Evolutionary conservation across 2,113 vertebrate genomes (phyloP), one percentile per base, ranked within the genome.

Genomic region (Scortum barcoo): DNA sequence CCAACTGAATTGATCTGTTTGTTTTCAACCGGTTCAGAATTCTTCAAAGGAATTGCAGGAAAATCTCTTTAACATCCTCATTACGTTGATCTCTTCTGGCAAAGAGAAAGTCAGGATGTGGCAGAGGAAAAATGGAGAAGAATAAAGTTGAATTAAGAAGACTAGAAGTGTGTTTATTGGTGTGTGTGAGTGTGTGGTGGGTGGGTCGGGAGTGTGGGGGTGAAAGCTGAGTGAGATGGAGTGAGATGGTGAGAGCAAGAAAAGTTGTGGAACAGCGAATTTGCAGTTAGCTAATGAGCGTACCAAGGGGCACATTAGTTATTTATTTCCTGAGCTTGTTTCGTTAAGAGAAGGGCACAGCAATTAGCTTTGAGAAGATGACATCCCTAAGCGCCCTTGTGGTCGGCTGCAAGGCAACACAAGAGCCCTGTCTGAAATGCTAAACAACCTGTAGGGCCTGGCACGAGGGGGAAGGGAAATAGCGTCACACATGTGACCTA

Each of bases 361-460:
- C 91, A 94, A 94, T 94, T 94, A 94, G 91, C 93, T 91, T 78
- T 85, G 90, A 92, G 93, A 83, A 92, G 91, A 84, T 89, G 91
- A 92, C 90, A 90, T 92, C 93, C 86, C 87, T 60, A 74, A 90
- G 88, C 70, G 57, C 73, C 92, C 86, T 81, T 76, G 89, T 86
- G 86, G 87, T 84, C 40, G 46, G 85, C 75, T 76, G 81, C 65
- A 72, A 84, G 79, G 90, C 82, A 89, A 85, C 88, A 87, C 67
- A 28, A 80, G 89, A 86, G 89, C 68, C 80, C 83, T 79, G 85
- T 91, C 83, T 86, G 83, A 89, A 87, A 92, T 92, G 88, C 87
- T 90, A 86, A 93, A 89, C 83, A 85, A 91, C 83, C 91, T 91
- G 86, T 87, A 86, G 76, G 76, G 83, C 50, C 71, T 53, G 33